These are phyloP conservation scores for Podabrus alpinus DNA, from an alignment of 2,888 invertebrate species.

Conservation along the genomic window DNA sequence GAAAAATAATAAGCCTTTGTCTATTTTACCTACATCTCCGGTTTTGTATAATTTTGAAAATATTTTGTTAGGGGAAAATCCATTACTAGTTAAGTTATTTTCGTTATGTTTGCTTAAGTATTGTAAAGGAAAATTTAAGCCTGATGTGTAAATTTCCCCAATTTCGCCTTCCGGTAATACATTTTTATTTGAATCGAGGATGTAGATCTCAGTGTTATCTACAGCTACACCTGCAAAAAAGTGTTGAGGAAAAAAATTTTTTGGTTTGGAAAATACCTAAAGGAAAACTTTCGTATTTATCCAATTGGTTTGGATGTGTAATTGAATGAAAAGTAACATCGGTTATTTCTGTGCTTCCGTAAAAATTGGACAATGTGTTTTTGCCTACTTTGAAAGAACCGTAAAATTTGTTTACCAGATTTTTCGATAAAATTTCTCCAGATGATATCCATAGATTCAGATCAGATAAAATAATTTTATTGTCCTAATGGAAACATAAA, in stretches of 20 bases:
- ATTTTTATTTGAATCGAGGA: conserved; percentile 74
- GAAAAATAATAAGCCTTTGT: conserved; percentile 68
- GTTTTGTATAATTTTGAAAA: conserved; percentile 78
- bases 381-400: conserved; percentile 67
- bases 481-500: too few relatives aligned
- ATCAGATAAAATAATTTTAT: conserved; percentile 58
- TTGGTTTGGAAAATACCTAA: conserved; percentile 64
- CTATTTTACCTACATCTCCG: conserved; percentile 80
- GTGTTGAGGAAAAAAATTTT: too few relatives aligned
- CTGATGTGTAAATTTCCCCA: conserved; percentile 82
- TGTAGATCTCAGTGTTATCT: conserved; percentile 79
- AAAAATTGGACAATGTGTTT: conserved; percentile 80
- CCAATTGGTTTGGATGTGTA: conserved; percentile 63
- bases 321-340: conserved; percentile 82
- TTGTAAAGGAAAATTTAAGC: conserved; percentile 77
- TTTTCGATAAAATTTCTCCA: conserved; percentile 78
- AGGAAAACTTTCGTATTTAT: conserved; percentile 71
- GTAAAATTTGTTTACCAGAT: conserved; percentile 77
- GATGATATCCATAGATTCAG: conserved; percentile 86
- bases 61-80: conserved; percentile 66
- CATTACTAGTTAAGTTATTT: conserved; percentile 75
- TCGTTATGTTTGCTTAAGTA: conserved; percentile 77
- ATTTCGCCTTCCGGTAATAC: conserved; percentile 73
- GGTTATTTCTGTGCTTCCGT: conserved; percentile 92
- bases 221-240: conserved; percentile 73